Evolutionary conservation across 2,113 vertebrate genomes (phyloP).

Genomic region (Pandion haliaetus): DNA sequence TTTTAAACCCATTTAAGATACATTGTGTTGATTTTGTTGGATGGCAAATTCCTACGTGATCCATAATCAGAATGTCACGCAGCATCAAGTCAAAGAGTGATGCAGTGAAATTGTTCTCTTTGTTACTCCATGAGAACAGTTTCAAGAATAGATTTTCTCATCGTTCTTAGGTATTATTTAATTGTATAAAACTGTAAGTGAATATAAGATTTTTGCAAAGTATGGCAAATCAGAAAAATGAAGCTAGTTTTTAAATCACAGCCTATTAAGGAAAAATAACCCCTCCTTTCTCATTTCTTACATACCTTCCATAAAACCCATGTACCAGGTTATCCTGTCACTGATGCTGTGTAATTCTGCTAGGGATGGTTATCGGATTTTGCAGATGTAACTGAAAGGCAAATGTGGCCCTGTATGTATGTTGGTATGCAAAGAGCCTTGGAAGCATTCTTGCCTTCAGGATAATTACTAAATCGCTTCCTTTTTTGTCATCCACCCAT

Average conservation of each 20-base stretch:
- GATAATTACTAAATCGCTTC: slow-evolving; percentile 33
- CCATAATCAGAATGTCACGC: background rate
- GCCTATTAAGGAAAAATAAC: background rate
- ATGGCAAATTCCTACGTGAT: background rate
- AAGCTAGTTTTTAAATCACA: background rate
- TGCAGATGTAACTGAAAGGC: background rate
- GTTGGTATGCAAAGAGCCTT: background rate
- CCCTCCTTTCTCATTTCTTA: background rate
- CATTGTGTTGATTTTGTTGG: background rate
- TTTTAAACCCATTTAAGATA: background rate
- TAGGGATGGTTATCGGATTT: background rate
- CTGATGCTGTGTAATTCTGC: background rate
- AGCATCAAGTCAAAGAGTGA: background rate
- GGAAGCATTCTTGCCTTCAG: background rate
- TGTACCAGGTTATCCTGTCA: background rate
- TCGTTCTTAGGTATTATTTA: background rate
- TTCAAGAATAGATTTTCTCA: background rate
- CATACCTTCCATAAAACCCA: background rate
- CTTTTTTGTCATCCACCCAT: slow-evolving; percentile 34
- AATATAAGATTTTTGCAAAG: background rate
- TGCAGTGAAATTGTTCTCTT: background rate
- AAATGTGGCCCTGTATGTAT: background rate
- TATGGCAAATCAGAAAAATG: background rate
- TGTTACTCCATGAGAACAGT: background rate
- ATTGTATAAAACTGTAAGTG: background rate